A percentile compares a stretch with the other conserved stretches of the same genome.
Conservation (phyloP, 1,140 invertebrate species). For the Drosophila kohkoa region DNA sequence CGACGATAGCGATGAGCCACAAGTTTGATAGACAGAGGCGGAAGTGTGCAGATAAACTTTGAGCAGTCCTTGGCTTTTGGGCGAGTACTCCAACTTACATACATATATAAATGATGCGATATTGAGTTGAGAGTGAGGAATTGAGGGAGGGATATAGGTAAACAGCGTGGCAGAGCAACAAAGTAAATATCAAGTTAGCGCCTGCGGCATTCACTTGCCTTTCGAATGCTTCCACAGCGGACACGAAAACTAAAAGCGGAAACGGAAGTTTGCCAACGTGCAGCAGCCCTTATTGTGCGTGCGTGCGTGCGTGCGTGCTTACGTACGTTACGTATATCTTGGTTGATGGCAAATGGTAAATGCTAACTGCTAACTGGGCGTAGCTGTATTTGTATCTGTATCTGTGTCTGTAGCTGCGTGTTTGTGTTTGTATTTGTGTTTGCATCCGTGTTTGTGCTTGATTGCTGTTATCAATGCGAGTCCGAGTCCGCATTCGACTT, state of each 20-base stretch:
- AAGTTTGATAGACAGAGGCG: conserved; percentile 70
- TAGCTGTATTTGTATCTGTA: background rate
- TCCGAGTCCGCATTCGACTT: conserved; percentile 7
- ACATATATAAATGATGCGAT: conserved; percentile 6
- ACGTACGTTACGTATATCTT: conserved; percentile 48
- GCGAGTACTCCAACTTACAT: background rate
- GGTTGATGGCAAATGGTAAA: conserved; percentile 29
- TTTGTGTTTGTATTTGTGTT: conserved; percentile 22
- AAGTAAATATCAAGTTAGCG: conserved; percentile 82
- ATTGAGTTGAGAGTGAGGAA: conserved; percentile 9
- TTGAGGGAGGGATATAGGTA: conserved; percentile 54
- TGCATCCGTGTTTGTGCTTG: conserved; percentile 30
- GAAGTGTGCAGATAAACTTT: conserved; percentile 70
- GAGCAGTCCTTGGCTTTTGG: conserved; percentile 11
- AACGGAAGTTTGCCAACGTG: conserved; percentile 76
- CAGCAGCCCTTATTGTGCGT: conserved; percentile 51
- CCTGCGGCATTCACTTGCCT: conserved; percentile 67
- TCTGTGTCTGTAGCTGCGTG: conserved; percentile 8
- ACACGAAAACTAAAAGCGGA: conserved; percentile 78
- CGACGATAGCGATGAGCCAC: conserved; percentile 46
- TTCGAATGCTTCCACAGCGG: conserved; percentile 49
- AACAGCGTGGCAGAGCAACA: conserved; percentile 67
- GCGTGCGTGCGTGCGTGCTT: conserved; percentile 27
- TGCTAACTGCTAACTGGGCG: background rate
- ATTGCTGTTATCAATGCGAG: conserved; percentile 42